Base-by-base conservation (phyloP, 1,140 invertebrate genomes). In the Calosoma granatense region DNA sequence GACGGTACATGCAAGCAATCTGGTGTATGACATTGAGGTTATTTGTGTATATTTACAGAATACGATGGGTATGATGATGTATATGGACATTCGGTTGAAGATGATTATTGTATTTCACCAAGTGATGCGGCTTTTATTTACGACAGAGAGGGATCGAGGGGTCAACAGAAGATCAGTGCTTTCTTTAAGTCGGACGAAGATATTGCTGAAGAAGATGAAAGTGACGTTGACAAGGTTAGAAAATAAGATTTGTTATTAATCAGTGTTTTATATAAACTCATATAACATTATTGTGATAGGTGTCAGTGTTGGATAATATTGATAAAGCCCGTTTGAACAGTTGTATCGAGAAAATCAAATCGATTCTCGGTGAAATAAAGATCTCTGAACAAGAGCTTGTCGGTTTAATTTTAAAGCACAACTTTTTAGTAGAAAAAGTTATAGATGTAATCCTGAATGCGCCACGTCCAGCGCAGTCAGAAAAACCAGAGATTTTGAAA, bases 1-100 rank as follows among this genome's bases (percentile, higher is more conserved):
- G 86, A 89, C 64, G 79, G 80, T 82, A 71, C 65, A 62, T n/a
- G n/a, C n/a, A n/a, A n/a, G n/a, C n/a, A 63, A 36, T 55, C 22
- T 12, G 19, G 51, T 59, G 43, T 60, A 51, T 53, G 53, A 56
- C 54, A 21, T 53, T 51, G 52, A 36, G 22, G 11, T 55, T 22
- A 51, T 17, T 56, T 52, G 59, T 36, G 57, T 43, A 59, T 63
- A 57, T 59, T 63, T 70, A 12, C 63, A 88, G 92, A 94, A 67
- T 94, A 91, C 71, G 91, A 94, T 66, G 86, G 83, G 51, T 92
- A 91, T 69, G 89, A 94, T 66, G 90, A 94, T 76, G 82, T 92
- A 57, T 95, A 94, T 71, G 92, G 92, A 1, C 88, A 93, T 73
- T 95, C 92, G 17, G 83, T 95, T 20, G 92, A 96, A 73, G 89